A percentile compares a stretch with the other conserved stretches of the same genome.
These are phyloP conservation scores for Gymnothorax javanicus DNA, from an alignment of 2,797 vertebrate genomes.

Conservation along the genomic window DNA sequence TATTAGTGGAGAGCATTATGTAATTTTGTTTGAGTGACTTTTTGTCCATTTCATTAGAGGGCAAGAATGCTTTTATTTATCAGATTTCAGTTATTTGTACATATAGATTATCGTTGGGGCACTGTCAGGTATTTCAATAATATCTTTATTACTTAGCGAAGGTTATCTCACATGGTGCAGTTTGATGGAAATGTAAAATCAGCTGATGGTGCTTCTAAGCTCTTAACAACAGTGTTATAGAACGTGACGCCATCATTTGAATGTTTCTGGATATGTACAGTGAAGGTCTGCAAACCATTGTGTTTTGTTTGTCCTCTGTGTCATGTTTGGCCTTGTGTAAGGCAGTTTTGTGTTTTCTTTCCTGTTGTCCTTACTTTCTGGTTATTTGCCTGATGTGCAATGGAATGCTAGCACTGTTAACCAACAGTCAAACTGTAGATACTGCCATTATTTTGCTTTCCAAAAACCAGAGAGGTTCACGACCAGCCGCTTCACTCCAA, in stretches of 20 bases:
- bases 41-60: constrained; percentile 29
- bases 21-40: constrained; percentile 3
- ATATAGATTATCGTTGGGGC: background rate
- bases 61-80: constrained; percentile 6
- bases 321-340: constrained; percentile 37
- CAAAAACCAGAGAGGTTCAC: constrained; percentile 39
- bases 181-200: background rate
- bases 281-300: constrained; percentile 8
- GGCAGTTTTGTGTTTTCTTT: constrained; percentile 25
- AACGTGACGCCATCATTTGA: background rate
- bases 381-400: constrained; percentile 42
- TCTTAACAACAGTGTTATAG: background rate
- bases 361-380: constrained; percentile 38
- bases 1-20: no score
- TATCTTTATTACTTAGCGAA: background rate
- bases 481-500: constrained; percentile 36
- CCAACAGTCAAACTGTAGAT: constrained; percentile 56
- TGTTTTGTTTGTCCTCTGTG: constrained; percentile 24
- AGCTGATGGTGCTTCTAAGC: background rate
- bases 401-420: constrained; percentile 53
- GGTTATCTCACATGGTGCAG: background rate
- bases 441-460: constrained; percentile 54
- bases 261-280: background rate
- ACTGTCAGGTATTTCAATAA: constrained; percentile 9
- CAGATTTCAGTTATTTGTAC: background rate